These are phyloP conservation scores for Hormaphis cornu DNA, from an alignment of 1,140 invertebrate species.

Conservation along the genomic window DNA sequence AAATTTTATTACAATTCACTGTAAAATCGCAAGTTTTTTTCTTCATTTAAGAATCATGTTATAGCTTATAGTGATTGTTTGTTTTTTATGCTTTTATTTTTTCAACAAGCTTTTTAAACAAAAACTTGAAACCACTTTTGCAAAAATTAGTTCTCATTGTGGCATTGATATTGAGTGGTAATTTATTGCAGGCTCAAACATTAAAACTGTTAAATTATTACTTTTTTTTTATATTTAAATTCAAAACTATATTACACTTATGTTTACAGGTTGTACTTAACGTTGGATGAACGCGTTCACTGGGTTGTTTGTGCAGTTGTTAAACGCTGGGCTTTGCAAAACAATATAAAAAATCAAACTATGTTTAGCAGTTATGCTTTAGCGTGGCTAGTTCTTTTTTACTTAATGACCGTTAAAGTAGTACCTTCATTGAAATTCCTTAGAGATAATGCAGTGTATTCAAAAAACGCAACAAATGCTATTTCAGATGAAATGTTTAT, in stretches of 20 bases:
- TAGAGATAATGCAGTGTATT: background rate
- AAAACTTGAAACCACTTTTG: too few relatives aligned
- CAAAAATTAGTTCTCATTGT: too few relatives aligned
- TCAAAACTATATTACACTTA: constrained; percentile 40
- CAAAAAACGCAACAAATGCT: background rate
- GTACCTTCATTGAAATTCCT: constrained; percentile 12
- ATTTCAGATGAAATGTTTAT: constrained; percentile 19
- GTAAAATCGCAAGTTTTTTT: too few relatives aligned
- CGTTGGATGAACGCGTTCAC: constrained; percentile 39
- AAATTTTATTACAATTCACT: too few relatives aligned
- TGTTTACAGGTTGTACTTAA: constrained; percentile 39
- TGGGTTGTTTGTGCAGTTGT: constrained; percentile 43
- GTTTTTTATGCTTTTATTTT: too few relatives aligned
- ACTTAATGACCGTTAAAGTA: constrained; percentile 36
- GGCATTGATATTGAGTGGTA: too few relatives aligned
- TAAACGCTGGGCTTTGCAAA: constrained; percentile 46
- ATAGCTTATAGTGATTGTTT: too few relatives aligned
- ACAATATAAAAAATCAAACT: constrained; percentile 39
- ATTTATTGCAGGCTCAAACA: too few relatives aligned
- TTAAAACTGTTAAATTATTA: too few relatives aligned
- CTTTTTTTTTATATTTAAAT: too few relatives aligned
- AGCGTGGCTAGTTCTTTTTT: constrained; percentile 44
- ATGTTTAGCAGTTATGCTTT: constrained; percentile 44
- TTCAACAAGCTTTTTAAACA: too few relatives aligned
- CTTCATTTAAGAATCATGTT: too few relatives aligned